Evolutionary conservation across 2,888 invertebrate species (phyloP), one percentile per base, ranked within the genome.

Genomic region (Schizaphis graminum): DNA sequence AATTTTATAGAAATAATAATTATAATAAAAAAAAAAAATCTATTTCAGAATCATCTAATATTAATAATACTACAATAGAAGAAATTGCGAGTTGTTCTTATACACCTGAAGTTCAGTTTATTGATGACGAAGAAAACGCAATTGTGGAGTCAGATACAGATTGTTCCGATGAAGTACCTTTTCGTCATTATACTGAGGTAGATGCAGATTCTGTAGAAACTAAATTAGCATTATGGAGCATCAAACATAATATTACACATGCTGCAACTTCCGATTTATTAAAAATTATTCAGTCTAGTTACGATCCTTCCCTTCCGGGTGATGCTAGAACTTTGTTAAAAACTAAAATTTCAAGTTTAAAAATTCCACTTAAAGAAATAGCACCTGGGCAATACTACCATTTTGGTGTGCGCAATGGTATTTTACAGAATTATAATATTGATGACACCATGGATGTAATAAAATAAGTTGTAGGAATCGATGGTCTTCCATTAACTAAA

Each of bases 381-480:
- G n/a, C 77, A 35, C 77, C 77, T 77, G 77, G 77, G n/a, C n/a
- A 77, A 35, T 77, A 77, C 35, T 77, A 77, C 77, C 77, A 77
- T 77, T 77, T 77, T 35, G 77, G 77, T 35, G 35, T 77, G 0
- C 35, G 35, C 35, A 77, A 77, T 21, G 77, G 77, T 77, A 35
- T 77, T 35, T 28, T 41, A 61, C 35, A 87, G 21, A 28, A 87
- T 87, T 44, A n/a, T n/a, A n/a, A 47, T 47, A 49, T 47, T 47
- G 41, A 44, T 47, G 26, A 87, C 41, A 44, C 5, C 4, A 4
- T 41, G 13, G 26, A 87, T 47, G n/a, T 26, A 1, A 41, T 87
- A 11, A 49, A 87, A 87, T 87, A 49, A 87, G 61, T n/a, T 61
- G n/a, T 61, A n/a, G 61, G 61, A n/a, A n/a, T 61, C 28, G 61